phyloP scores from a whole-genome alignment of 2,113 vertebrate genomes.

The Zapus hudsonius region DNA sequence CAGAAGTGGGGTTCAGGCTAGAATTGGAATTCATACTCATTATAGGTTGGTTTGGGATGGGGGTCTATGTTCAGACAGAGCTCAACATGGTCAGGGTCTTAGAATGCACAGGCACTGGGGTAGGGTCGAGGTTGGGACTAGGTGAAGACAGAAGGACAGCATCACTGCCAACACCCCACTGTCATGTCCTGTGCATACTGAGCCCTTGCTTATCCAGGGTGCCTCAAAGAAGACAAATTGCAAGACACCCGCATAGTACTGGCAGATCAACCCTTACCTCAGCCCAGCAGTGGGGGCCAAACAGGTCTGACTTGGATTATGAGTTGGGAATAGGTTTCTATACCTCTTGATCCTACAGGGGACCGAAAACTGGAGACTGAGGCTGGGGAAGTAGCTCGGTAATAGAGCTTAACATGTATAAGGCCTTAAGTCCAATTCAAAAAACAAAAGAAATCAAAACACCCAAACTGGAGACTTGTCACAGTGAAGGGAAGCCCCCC shows the following conservation, averaged over 20 bases:
- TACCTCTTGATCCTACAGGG: not conserved
- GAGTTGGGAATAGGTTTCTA: not conserved
- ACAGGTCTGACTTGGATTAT: not conserved
- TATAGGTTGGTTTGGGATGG: not conserved
- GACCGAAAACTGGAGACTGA: not conserved
- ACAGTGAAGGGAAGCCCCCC: not conserved
- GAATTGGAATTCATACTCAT: not conserved
- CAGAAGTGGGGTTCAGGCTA: not conserved
- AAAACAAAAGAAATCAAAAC: no score
- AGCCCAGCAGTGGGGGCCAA: not conserved
- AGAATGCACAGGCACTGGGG: not conserved
- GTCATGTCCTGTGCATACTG: rapidly evolving
- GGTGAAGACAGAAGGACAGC: not conserved
- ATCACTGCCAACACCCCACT: rapidly evolving
- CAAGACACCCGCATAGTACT: not conserved
- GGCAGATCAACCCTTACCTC: not conserved
- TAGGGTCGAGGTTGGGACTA: not conserved
- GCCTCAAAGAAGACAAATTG: not conserved
- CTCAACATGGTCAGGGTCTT: not conserved
- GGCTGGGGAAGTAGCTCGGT: no score
- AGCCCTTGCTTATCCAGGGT: not conserved
- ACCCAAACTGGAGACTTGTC: not conserved
- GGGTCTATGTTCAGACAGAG: not conserved
- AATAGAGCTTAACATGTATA: no score
- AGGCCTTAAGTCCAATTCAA: no score